A percentile compares a stretch with the other conserved stretches of the same genome.
These are phyloP conservation scores for Iphiclides podalirius DNA, from an alignment of 2,888 invertebrate genomes.

Conservation along the genomic window DNA sequence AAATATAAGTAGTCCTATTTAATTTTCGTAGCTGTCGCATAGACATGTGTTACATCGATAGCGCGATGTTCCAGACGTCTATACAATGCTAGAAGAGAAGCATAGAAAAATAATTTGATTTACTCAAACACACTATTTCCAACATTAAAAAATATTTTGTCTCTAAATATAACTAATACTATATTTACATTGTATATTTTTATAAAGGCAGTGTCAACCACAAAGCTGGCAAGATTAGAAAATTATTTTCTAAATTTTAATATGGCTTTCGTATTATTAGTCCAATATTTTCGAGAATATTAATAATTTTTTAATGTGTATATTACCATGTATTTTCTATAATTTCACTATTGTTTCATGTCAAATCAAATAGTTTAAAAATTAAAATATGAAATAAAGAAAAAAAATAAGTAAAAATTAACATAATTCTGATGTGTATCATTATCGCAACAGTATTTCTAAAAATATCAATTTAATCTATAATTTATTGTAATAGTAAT, in stretches of 20 bases:
- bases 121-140: slow-evolving; percentile 1
- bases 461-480: not conserved
- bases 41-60: slow-evolving; percentile 77
- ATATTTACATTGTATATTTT: slow-evolving; percentile 67
- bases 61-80: slow-evolving; percentile 76
- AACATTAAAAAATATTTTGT: slow-evolving; percentile 19
- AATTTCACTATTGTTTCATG: not conserved
- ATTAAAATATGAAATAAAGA: too few species aligned
- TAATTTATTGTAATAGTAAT: not conserved
- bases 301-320: not conserved
- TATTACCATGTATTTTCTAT: not conserved
- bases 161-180: slow-evolving; percentile 34
- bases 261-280: slow-evolving; percentile 67
- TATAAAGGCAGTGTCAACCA: slow-evolving; percentile 73
- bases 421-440: too few species aligned
- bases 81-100: slow-evolving; percentile 47
- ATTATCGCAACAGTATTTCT: too few species aligned
- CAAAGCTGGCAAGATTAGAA: slow-evolving; percentile 78
- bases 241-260: slow-evolving; percentile 74
- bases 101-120: not conserved
- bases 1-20: slow-evolving; percentile 25
- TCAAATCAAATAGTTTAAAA: too few species aligned
- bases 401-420: too few species aligned
- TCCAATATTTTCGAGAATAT: slow-evolving; percentile 25
- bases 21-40: slow-evolving; percentile 48